Evolutionary conservation across 2,888 invertebrate genomes (phyloP), one percentile per base, ranked within the genome.

Genomic region (Thecophora atra): DNA sequence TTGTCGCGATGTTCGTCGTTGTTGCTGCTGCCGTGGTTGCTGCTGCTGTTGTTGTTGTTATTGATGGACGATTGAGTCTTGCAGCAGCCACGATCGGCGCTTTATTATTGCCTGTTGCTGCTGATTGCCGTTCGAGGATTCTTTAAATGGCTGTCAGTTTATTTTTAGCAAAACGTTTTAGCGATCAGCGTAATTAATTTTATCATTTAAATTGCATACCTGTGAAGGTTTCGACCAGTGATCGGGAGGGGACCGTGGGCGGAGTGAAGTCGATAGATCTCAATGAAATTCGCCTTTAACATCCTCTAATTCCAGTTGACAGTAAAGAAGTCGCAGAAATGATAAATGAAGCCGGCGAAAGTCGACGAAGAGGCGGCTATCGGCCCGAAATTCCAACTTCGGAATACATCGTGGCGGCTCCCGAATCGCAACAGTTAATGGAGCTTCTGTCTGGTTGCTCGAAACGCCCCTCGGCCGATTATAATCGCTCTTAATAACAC

Each of bases 1-100:
- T 56, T 66, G n/a, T 78, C 15, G 24, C 47, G 63, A 72, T 73
- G 66, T 37, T 37, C 52, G 64, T 62, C 72, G 77, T 78, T 78
- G 77, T 79, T 78, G 79, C 81, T 79, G 78, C 81, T 81, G 79
- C 77, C 78, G 78, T 77, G 72, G 58, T 24, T 62, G 47, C 42
- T 7, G 28, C 17, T 63, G 37, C 15, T 30, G 30, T 28, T 19
- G 58, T 19, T 70, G 44, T 44, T 69, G 6, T 42, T 47, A 15
- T 47, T 5, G 6, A 5, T 15, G 5, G 47, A n/a, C 47, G 17
- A 47, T 8, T 11, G 47, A 3, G 4, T 15, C 37, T 15, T 15
- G 47, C 6, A 17, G 26, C 21, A 63, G 5, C 21, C 13, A 11
- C 21, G n/a, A 28, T 64, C 15, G 0, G 6, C 47, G 6, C 26